These are phyloP conservation scores for Polydrusus pterygomalis DNA, from an alignment of 2,888 invertebrate species.

Conservation along the genomic window DNA sequence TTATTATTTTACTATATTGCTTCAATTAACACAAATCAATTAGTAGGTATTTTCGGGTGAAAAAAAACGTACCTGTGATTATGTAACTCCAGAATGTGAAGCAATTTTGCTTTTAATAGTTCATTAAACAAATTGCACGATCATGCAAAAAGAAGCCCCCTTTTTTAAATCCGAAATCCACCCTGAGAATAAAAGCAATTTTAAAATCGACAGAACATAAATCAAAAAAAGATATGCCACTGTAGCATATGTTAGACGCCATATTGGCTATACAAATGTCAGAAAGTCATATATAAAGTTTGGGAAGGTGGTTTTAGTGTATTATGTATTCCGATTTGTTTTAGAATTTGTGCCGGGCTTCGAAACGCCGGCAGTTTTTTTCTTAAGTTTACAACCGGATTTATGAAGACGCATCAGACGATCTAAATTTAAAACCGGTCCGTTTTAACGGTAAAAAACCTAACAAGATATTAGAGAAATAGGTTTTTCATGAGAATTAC, in stretches of 20 bases:
- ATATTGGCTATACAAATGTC: constrained; percentile 52
- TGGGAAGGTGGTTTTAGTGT: constrained; percentile 43
- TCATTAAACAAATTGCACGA: constrained; percentile 1
- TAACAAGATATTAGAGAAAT: too few species aligned
- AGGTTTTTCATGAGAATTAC: too few species aligned
- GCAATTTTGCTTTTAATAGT: background rate
- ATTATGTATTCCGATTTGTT: constrained; percentile 46
- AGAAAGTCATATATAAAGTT: constrained; percentile 51
- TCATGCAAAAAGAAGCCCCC: background rate
- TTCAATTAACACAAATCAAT: too few species aligned
- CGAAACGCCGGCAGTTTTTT: background rate
- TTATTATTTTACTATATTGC: too few species aligned
- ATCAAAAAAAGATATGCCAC: constrained; percentile 48
- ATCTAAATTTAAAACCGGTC: too few species aligned
- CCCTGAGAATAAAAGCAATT: constrained; percentile 35
- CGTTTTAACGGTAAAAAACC: too few species aligned
- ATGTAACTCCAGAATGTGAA: too few species aligned
- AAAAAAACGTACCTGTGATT: too few species aligned
- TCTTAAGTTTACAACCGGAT: too few species aligned
- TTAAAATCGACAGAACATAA: constrained; percentile 52
- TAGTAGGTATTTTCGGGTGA: too few species aligned
- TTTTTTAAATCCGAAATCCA: background rate
- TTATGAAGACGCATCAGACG: too few species aligned
- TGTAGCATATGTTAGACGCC: constrained; percentile 53
- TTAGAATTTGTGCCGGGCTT: constrained; percentile 24